Conservation (phyloP, 2,113 vertebrate genomes). For the Phyllostomus hastatus region DNA sequence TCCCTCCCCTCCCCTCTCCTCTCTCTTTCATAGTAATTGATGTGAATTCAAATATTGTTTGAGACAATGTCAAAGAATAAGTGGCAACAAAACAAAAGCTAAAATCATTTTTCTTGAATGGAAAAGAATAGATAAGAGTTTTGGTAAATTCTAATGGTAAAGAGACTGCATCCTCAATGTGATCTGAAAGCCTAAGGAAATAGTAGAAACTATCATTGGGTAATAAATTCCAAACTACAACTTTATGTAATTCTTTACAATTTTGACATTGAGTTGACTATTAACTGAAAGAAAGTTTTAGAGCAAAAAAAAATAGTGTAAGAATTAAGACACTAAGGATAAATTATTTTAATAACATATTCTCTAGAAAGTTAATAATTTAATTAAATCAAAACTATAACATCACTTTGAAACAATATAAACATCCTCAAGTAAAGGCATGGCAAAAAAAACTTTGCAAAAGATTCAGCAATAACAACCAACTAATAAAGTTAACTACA, state of each 20-base stretch:
- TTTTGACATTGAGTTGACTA: not conserved
- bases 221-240: not conserved
- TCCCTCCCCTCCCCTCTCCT: not conserved
- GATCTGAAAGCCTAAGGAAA: not conserved
- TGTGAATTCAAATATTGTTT: not conserved
- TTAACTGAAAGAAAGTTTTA: not conserved
- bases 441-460: not conserved
- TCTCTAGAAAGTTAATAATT: not conserved
- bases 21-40: not conserved
- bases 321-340: not conserved
- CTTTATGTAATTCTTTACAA: not conserved
- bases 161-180: not conserved
- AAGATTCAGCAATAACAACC: not conserved
- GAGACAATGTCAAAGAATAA: not conserved
- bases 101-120: not conserved
- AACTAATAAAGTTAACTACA: not conserved
- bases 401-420: conserved; percentile 8
- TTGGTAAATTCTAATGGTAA: not conserved
- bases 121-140: not conserved
- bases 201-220: not conserved
- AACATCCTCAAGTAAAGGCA: not conserved
- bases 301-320: not conserved
- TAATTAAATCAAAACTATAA: not conserved
- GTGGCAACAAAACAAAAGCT: not conserved
- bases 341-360: not conserved